Conservation (phyloP, 2,113 vertebrate genomes). For the Aspiorhynchus laticeps region DNA sequence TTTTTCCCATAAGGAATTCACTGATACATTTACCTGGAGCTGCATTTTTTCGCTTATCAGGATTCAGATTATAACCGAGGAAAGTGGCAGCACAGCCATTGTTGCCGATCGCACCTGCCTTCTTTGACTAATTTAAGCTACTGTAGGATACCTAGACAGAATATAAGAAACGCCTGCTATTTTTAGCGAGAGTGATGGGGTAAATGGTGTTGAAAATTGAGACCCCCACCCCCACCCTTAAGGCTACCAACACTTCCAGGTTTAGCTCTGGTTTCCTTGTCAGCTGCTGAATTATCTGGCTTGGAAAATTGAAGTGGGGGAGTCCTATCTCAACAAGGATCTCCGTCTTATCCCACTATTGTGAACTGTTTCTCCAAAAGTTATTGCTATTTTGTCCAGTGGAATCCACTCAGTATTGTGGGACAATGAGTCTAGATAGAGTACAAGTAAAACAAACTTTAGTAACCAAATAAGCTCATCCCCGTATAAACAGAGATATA, state of each 20-base stretch:
- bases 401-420: constrained; percentile 57
- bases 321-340: constrained; percentile 55
- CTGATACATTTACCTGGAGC: constrained; percentile 17
- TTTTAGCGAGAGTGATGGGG: constrained; percentile 80
- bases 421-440: constrained; percentile 72
- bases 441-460: constrained; percentile 66
- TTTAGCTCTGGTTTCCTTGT: constrained; percentile 62
- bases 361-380: background rate
- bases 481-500: constrained; percentile 68
- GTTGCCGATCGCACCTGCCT: constrained; percentile 42
- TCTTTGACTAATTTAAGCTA: constrained; percentile 52
- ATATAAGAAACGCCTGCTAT: constrained; percentile 68
- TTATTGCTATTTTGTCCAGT: constrained; percentile 47
- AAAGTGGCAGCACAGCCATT: constrained; percentile 27
- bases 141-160: constrained; percentile 54
- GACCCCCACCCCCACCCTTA: constrained; percentile 70
- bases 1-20: constrained; percentile 30
- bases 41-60: constrained; percentile 42
- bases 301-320: constrained; percentile 54
- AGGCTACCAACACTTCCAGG: constrained; percentile 64
- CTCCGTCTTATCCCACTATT: constrained; percentile 18
- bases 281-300: constrained; percentile 60
- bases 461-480: constrained; percentile 76
- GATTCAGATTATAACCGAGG: constrained; percentile 58
- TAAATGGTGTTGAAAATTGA: constrained; percentile 78